Base-by-base conservation (phyloP, 2,888 invertebrate species). In the Crocallis elinguaria region DNA sequence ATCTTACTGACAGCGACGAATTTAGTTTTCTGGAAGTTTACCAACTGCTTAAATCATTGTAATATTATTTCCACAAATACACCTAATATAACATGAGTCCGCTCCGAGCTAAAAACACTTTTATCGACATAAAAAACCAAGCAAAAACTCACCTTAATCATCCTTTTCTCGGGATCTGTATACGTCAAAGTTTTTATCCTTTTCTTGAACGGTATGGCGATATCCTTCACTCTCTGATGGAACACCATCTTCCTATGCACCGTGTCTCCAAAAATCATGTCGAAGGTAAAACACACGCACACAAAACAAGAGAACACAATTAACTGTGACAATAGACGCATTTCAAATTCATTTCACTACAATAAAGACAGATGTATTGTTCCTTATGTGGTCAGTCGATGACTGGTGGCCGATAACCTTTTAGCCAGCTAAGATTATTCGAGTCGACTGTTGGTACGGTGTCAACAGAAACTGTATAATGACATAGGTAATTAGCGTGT, bases 191-290 rank as follows among this genome's bases (percentile, higher is more conserved):
- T 75, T 64, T 86, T 84, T 5, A 91, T 83, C 54, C 88, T 78
- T 66, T 91, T 91, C 74, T 84, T 88, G 62, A 91, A 91, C 0
- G 90, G 90, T 75, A 91, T 86, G 14, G 90, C 90, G 23, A 88
- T 87, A 44, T 89, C 88, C 66, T 91, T 91, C 17, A 90, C 77
- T 63, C 91, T 83, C 60, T 90, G 85, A 53, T 91, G 90, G 65
- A 88, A 90, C 50, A 91, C 86, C 90, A 91, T 88, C 73, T 91
- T 91, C 57, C 85, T 79, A 60, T 88, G 90, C 60, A 91, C 88
- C 1, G 84, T 88, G 59, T 91, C 90, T 36, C 90, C 90, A 13
- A 84, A 68, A 52, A 90, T 86, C 91, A 91, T 91, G 61, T 91
- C 90, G 75, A 67, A 79, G 52, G 75, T 67, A 57, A 68, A 71